Percentiles rank a stretch among this genome's conserved stretches.
Conservation (phyloP, 2,113 vertebrate species). For the Paradoxurus hermaphroditus region DNA sequence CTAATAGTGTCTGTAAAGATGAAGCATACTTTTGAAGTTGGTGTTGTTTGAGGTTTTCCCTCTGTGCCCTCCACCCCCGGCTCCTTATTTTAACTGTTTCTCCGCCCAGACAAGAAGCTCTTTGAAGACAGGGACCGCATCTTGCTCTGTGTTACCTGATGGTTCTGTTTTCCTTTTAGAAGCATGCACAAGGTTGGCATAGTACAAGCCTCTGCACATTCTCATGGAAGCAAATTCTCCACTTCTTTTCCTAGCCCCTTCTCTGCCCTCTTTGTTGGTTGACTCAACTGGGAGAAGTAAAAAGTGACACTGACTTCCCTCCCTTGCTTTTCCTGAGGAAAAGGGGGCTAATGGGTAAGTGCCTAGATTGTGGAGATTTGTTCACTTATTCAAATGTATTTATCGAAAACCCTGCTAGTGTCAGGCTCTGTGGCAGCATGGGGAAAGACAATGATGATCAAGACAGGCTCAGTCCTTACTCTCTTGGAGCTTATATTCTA, state of each 20-base stretch:
- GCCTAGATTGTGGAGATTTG: background rate
- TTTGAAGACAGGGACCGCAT: background rate
- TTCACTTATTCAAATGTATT: background rate
- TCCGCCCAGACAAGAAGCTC: background rate
- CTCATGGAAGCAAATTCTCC: background rate
- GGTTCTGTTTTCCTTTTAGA: background rate
- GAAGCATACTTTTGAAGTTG: background rate
- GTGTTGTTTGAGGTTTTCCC: background rate
- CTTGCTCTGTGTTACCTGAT: background rate
- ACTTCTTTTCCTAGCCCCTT: background rate
- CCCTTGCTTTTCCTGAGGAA: background rate
- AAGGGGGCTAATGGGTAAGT: background rate
- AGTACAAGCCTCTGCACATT: background rate
- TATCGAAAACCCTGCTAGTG: background rate
- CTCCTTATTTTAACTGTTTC: background rate
- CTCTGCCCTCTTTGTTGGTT: background rate
- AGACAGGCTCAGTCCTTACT: background rate
- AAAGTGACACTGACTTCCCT: background rate
- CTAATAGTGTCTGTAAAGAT: constrained; percentile 19
- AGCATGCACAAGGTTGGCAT: background rate
- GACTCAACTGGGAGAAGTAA: background rate
- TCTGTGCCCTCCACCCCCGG: background rate
- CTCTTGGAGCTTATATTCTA: background rate
- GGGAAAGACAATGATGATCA: background rate
- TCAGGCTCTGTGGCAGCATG: background rate